Conservation (phyloP, 2,113 vertebrate genomes). For the Leucoraja erinaceus region DNA sequence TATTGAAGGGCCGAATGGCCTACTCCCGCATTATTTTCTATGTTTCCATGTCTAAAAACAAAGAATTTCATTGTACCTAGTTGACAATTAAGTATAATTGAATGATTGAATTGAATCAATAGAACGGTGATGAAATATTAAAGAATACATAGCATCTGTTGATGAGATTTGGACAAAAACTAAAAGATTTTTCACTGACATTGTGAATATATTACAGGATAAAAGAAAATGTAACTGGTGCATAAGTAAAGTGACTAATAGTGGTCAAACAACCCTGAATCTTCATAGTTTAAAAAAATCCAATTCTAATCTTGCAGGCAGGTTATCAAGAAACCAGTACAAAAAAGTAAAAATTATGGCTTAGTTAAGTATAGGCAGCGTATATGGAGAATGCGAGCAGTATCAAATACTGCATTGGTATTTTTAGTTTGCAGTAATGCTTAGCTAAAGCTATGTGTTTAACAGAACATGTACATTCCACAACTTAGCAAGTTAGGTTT, state of each 20-base stretch:
- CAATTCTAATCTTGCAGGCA: background rate
- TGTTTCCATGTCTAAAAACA: too few relatives aligned
- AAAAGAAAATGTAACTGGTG: background rate
- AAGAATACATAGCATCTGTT: background rate
- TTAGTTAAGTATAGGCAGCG: background rate
- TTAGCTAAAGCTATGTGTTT: background rate
- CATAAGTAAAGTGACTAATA: background rate
- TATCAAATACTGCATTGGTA: background rate
- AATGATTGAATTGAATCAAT: too few relatives aligned
- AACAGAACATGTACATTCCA: background rate
- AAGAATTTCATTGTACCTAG: too few relatives aligned
- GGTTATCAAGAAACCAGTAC: background rate
- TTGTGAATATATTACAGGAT: background rate
- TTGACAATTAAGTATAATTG: too few relatives aligned
- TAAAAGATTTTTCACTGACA: background rate
- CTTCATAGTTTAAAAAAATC: background rate
- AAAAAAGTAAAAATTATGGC: background rate
- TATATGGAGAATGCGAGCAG: background rate
- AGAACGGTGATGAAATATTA: background rate
- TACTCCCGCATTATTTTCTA: too few relatives aligned
- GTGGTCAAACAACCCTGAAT: background rate
- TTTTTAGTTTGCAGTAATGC: background rate
- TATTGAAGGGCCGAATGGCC: too few relatives aligned
- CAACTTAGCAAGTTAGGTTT: background rate
- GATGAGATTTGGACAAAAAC: background rate